Evolutionary conservation across 2,797 vertebrate genomes (phyloP).

Genomic region (Momotus momota): DNA sequence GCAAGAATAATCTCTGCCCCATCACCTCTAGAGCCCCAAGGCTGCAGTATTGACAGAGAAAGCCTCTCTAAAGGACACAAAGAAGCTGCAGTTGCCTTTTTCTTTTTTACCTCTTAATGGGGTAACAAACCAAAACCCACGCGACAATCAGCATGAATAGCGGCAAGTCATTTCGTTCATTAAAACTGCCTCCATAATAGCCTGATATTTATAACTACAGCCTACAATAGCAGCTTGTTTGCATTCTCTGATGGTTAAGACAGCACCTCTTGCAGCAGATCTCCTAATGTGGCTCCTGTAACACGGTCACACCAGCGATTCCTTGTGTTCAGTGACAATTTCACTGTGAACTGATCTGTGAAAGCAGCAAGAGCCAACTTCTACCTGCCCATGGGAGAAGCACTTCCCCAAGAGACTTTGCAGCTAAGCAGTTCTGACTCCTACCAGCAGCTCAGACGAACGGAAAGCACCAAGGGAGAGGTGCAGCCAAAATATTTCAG

Average conservation of each 20-base stretch:
- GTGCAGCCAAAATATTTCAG: background rate
- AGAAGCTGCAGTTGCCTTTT: background rate
- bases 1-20: background rate
- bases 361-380: background rate
- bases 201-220: constrained; percentile 53
- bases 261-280: constrained; percentile 11
- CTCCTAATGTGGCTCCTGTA: background rate
- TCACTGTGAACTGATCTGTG: background rate
- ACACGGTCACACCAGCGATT: background rate
- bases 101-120: constrained; percentile 28
- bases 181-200: constrained; percentile 46
- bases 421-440: background rate
- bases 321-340: background rate
- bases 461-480: background rate
- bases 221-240: constrained; percentile 40
- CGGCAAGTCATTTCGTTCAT: constrained; percentile 36
- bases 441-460: background rate
- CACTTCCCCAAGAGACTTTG: background rate
- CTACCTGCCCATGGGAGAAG: fast-evolving
- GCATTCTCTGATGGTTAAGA: constrained; percentile 16
- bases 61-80: background rate
- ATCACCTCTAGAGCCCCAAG: background rate
- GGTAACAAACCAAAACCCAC: constrained; percentile 62
- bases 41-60: background rate
- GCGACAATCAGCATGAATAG: constrained; percentile 27